Percentiles rank a stretch among this genome's conserved stretches.
Evolutionary conservation across 53 echinoderm and acorn worm species (phyloP).

Genomic region (Paelopatides confundens): DNA sequence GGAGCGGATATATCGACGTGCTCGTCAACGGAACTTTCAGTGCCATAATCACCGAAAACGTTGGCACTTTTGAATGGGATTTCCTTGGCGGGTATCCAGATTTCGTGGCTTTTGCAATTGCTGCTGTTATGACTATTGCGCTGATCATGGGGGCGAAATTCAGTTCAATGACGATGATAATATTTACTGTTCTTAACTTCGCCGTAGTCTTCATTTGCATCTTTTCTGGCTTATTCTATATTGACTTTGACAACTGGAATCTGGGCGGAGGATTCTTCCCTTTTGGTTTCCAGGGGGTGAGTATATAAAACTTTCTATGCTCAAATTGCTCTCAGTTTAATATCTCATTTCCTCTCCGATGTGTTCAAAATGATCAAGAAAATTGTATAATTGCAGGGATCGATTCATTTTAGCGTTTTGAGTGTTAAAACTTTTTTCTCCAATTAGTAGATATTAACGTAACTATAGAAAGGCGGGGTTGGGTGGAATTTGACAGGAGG

Average conservation of each 20-base stretch:
- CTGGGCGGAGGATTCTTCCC: conserved; percentile 80
- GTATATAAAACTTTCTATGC: no score
- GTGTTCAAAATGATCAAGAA: no score
- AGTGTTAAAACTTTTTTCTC: no score
- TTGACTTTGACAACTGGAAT: conserved; percentile 87
- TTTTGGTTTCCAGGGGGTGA: conserved; percentile 88
- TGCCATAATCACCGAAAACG: conserved; percentile 67
- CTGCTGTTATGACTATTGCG: conserved; percentile 76
- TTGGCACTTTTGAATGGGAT: conserved; percentile 77
- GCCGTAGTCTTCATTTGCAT: conserved; percentile 82
- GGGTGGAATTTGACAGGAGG: neutral
- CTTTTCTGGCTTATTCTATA: conserved; percentile 81
- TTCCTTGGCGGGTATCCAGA: conserved; percentile 97
- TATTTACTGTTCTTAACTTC: conserved; percentile 79
- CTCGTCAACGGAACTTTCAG: conserved; percentile 90
- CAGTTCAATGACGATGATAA: conserved; percentile 80
- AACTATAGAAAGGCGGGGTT: no score
- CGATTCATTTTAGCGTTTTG: no score
- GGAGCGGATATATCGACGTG: conserved; percentile 94
- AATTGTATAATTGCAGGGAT: no score
- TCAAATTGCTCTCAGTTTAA: no score
- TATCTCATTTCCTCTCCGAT: no score
- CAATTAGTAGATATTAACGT: no score
- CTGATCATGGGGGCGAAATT: conserved; percentile 85
- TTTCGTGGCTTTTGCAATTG: conserved; percentile 84